Conservation (phyloP, 2,797 vertebrate genomes). For the Silurus lanzhouensis region DNA sequence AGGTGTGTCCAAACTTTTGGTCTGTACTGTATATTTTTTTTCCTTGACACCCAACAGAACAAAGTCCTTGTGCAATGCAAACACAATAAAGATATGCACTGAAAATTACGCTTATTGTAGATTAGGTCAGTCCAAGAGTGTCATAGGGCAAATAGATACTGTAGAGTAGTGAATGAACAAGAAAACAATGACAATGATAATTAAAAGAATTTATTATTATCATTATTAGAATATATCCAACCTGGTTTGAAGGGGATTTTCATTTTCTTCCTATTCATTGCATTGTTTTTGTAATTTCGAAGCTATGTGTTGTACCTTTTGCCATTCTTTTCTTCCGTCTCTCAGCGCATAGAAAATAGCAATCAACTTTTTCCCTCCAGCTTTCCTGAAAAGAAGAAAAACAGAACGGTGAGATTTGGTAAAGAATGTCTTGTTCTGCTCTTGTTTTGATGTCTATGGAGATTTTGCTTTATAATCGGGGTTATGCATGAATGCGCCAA, state of each 20-base stretch:
- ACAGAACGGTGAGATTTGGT: constrained; percentile 23
- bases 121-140: neutral
- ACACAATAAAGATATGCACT: constrained; percentile 39
- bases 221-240: neutral
- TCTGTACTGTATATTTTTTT: neutral
- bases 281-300: neutral
- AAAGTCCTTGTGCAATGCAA: constrained; percentile 41
- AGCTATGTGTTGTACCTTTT: constrained; percentile 27
- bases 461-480: constrained; percentile 16
- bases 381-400: constrained; percentile 44
- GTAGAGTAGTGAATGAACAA: neutral
- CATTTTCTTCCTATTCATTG: neutral
- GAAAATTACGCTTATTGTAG: constrained; percentile 15
- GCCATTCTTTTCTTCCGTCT: constrained; percentile 15
- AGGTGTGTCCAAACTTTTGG: too few species aligned
- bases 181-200: neutral
- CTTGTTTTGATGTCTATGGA: constrained; percentile 25
- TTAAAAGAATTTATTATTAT: neutral
- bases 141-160: neutral
- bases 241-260: neutral
- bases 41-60: neutral
- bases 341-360: constrained; percentile 24
- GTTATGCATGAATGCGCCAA: constrained; percentile 8
- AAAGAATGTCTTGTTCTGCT: neutral
- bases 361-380: neutral